phyloP scores from a whole-genome alignment of 1,140 invertebrate species.

The Ylistrum balloti region DNA sequence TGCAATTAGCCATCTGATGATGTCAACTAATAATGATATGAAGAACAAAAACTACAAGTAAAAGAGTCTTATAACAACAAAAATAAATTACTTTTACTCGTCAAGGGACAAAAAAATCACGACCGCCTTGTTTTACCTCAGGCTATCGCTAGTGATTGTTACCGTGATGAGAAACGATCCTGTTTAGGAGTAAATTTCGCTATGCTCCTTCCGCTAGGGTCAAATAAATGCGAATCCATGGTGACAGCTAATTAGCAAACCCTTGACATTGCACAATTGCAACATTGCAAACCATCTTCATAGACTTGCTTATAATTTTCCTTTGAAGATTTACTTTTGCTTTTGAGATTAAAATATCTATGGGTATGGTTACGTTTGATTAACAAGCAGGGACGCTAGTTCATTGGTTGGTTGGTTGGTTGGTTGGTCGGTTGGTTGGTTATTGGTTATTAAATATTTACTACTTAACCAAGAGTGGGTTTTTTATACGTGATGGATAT shows the following conservation, averaged over 20 bases:
- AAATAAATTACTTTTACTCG: slow-evolving; percentile 2
- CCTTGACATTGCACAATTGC: not conserved
- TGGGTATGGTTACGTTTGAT: not conserved
- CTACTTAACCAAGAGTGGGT: not conserved
- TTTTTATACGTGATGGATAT: not conserved
- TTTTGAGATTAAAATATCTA: not conserved
- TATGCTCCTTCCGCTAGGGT: not conserved
- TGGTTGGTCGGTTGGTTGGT: too few relatives aligned
- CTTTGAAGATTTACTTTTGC: not conserved
- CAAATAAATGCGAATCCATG: not conserved
- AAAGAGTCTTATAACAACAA: not conserved
- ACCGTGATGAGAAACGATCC: too few relatives aligned
- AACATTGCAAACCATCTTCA: not conserved
- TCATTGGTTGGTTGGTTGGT: too few relatives aligned
- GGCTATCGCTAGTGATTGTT: not conserved
- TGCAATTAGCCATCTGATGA: too few relatives aligned
- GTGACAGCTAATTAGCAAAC: not conserved
- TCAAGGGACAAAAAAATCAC: not conserved
- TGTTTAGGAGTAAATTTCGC: not conserved
- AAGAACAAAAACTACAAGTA: not conserved
- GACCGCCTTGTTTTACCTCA: not conserved
- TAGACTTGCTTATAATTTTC: not conserved
- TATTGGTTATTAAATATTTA: too few relatives aligned
- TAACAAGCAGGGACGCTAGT: too few relatives aligned
- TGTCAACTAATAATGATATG: not conserved